phyloP scores from a whole-genome alignment of 2,797 vertebrate species.

The Brachyrhaphis roseni region DNA sequence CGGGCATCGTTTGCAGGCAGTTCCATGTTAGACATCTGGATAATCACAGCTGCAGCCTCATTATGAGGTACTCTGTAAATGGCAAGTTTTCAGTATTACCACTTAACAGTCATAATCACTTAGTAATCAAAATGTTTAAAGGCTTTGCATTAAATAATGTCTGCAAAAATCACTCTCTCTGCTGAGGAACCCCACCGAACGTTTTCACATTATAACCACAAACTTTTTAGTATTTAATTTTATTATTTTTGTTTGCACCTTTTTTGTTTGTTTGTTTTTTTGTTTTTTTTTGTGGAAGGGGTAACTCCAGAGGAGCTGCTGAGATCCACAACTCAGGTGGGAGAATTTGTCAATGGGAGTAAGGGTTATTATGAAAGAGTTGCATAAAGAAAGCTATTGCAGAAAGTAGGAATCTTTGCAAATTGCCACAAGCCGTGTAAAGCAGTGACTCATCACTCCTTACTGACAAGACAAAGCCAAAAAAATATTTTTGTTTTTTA shows the following conservation, averaged over 20 bases:
- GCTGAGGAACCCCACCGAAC: neutral
- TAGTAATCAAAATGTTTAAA: neutral
- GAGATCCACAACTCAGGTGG: neutral
- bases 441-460: neutral
- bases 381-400: neutral
- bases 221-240: neutral
- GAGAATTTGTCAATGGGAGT: neutral
- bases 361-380: neutral
- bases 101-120: neutral
- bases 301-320: neutral
- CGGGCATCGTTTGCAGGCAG: neutral
- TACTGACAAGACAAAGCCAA: neutral
- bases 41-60: neutral
- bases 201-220: neutral
- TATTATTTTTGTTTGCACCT: neutral
- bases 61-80: neutral
- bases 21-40: conserved; percentile 1
- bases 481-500: neutral
- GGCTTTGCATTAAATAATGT: neutral
- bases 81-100: neutral
- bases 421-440: neutral
- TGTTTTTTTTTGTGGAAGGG: neutral
- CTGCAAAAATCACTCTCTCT: neutral
- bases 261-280: neutral
- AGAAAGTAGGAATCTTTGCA: neutral